phyloP scores from a whole-genome alignment of 92 coral and sea anemone genomes.

The Heteractis magnifica region DNA sequence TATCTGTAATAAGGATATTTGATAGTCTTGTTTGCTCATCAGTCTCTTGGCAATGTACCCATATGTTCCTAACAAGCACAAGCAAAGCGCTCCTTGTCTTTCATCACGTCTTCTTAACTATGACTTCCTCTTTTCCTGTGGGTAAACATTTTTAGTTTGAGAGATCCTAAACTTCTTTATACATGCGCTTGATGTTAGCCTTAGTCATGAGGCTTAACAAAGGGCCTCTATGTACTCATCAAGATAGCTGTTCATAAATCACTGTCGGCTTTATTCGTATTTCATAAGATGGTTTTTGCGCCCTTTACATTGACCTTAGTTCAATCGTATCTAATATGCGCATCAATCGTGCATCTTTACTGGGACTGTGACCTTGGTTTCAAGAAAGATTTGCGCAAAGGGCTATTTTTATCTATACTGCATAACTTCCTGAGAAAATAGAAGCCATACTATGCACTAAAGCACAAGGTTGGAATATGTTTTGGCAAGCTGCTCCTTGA shows the following conservation, averaged over 20 bases:
- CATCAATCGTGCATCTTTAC: background rate
- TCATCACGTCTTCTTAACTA: background rate
- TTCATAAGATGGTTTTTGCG: background rate
- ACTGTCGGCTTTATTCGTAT: background rate
- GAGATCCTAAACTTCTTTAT: too few species aligned
- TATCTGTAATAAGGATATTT: background rate
- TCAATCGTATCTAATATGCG: background rate
- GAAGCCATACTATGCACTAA: background rate
- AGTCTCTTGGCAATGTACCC: background rate
- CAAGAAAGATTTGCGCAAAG: background rate
- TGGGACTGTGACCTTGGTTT: background rate
- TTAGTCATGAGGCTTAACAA: too few species aligned
- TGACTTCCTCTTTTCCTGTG: background rate
- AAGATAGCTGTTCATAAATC: background rate
- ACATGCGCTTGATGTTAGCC: too few species aligned
- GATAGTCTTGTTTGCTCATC: background rate
- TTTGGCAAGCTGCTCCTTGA: background rate
- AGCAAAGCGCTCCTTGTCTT: background rate
- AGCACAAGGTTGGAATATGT: background rate
- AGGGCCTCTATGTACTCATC: too few species aligned
- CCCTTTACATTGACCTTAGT: background rate
- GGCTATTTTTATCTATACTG: background rate
- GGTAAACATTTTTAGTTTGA: background rate
- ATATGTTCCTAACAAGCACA: background rate
- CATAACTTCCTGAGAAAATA: background rate